phyloP scores from a whole-genome alignment of 2,888 invertebrate species.

The Drosophila buzzatii region DNA sequence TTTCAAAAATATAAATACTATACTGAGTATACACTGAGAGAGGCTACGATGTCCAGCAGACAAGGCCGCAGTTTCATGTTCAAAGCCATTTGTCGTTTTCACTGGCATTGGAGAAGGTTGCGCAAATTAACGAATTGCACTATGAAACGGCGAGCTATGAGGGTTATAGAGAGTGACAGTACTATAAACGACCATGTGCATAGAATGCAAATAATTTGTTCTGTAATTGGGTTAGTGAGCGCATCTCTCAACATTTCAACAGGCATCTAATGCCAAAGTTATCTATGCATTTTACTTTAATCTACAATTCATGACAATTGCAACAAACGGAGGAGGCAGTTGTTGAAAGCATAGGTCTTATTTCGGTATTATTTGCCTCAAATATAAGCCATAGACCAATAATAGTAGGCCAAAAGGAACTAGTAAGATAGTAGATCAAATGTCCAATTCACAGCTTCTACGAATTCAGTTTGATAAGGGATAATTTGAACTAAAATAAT shows the following conservation, averaged over 20 bases:
- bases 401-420: no score
- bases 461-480: no score
- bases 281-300: background rate
- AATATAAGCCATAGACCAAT: no score
- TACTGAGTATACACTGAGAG: background rate
- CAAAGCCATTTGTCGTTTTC: conserved; percentile 62
- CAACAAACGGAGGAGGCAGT: no score
- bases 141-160: background rate
- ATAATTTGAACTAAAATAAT: no score
- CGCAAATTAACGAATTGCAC: conserved; percentile 58
- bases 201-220: conserved; percentile 1
- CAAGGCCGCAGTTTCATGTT: conserved; percentile 57
- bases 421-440: no score
- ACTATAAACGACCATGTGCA: conserved; percentile 2
- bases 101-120: conserved; percentile 61
- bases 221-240: conserved; percentile 11
- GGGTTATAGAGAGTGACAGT: conserved; percentile 48
- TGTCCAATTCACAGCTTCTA: no score
- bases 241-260: background rate
- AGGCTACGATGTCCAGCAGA: conserved; percentile 49
- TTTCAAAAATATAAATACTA: background rate
- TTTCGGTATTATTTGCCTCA: no score
- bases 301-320: background rate
- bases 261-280: conserved; percentile 11
- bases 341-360: no score